Evolutionary conservation across 2,888 invertebrate genomes (phyloP).

Genomic region (Litoditis marina): DNA sequence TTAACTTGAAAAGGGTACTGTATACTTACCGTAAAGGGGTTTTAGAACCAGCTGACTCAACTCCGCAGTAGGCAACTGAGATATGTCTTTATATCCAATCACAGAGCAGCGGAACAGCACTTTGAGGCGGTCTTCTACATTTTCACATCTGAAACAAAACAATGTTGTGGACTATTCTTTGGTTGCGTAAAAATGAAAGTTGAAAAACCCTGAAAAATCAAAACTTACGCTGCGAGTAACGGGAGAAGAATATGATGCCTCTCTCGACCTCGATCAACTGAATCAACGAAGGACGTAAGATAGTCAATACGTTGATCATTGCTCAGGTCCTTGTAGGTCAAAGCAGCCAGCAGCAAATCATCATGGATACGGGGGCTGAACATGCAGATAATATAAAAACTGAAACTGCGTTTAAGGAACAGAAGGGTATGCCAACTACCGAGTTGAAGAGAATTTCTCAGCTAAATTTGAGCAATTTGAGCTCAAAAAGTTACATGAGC

Average conservation of each 20-base stretch:
- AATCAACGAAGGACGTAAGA: slow-evolving; percentile 38
- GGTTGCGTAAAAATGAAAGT: not conserved
- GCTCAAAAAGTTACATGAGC: no score
- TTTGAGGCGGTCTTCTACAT: slow-evolving; percentile 27
- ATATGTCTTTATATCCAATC: slow-evolving; percentile 40
- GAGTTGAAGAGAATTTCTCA: no score
- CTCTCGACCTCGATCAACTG: slow-evolving; percentile 38
- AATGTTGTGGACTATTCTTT: not conserved
- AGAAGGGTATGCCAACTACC: no score
- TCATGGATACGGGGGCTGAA: slow-evolving; percentile 38
- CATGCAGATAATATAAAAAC: no score
- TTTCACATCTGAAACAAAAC: slow-evolving; percentile 25
- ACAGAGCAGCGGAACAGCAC: slow-evolving; percentile 30
- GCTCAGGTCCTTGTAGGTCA: slow-evolving; percentile 35
- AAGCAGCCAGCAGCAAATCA: slow-evolving; percentile 31
- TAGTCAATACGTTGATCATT: slow-evolving; percentile 34
- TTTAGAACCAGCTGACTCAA: slow-evolving; percentile 28
- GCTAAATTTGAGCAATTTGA: no score
- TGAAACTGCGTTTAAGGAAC: no score
- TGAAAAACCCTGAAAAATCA: no score
- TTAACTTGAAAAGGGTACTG: not conserved
- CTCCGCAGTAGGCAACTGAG: slow-evolving; percentile 20
- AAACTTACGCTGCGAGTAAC: slow-evolving; percentile 24
- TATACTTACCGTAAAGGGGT: slow-evolving; percentile 31
- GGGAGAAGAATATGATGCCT: slow-evolving; percentile 46